Evolutionary conservation across 2,888 invertebrate species (phyloP), one percentile per base, ranked within the genome.

Genomic region (Urechis unicinctus): DNA sequence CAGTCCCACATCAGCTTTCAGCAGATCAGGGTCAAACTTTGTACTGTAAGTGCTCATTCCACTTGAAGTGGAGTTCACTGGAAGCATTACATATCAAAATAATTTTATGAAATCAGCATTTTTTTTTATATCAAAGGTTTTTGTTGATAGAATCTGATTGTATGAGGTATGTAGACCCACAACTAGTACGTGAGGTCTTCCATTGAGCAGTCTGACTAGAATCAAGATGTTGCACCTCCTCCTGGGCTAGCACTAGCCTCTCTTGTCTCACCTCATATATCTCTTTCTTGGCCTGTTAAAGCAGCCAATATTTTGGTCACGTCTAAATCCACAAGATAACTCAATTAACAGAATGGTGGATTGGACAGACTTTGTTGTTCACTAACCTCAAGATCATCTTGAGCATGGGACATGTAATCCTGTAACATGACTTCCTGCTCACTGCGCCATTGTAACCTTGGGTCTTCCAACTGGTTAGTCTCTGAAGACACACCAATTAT

Each of bases 401-500:
- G 91, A 63, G 96, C 95, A 62, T 92, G 92, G 70, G 88, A 88
- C 75, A 96, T 85, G 82, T 96, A 96, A 75, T 95, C 94, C 78
- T 91, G 86, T 78, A 96, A 84, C 96, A 96, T 96, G 65, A 88
- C 88, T 82, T 96, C 94, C 81, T 96, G 96, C 70, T 93, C 88
- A 71, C 87, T 88, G 74, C 93, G 86, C 95, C 95, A 96, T 28
- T 58, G 93, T 81, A 91, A 85, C 72, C 95, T 84, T 62, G 96
- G 96, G 81, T 96, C 95, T 82, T 96, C 95, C 63, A 95, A 81
- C 81, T 96, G 95, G 75, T 94, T 96, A 73, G 88, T 87, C 84
- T 94, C 92, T 92, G 84, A 41, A 83, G 80, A 21, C 6, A 9
- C 36, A 13, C 13, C 6, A 6, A 36, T 13, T 36, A 36, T 45